Percentiles rank a stretch among this genome's conserved stretches.
These are phyloP conservation scores for Oreochromis grahami DNA, from an alignment of 2,797 vertebrate genomes.

Conservation along the genomic window DNA sequence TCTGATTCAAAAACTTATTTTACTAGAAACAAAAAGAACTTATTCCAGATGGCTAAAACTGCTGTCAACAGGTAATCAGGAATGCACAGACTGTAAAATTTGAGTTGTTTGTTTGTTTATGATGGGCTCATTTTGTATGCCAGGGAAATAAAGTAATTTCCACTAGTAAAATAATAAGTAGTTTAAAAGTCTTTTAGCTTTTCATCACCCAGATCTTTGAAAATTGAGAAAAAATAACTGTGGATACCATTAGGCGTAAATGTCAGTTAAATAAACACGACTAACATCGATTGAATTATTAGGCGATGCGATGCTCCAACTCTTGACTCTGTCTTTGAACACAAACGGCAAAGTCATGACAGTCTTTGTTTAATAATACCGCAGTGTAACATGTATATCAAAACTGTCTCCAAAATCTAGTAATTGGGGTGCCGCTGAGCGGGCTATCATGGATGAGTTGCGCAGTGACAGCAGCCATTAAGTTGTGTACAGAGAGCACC, in stretches of 20 bases:
- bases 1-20: background rate
- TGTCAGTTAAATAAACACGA: background rate
- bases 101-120: background rate
- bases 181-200: background rate
- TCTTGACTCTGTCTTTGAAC: background rate
- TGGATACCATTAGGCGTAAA: background rate
- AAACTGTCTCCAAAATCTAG: constrained; percentile 43
- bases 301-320: background rate
- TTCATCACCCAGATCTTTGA: background rate
- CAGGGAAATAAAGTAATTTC: background rate
- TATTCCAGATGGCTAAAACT: background rate
- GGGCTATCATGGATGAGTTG: constrained; percentile 63
- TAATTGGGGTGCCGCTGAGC: constrained; percentile 65
- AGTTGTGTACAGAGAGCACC: constrained; percentile 68
- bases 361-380: background rate
- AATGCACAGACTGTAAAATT: background rate
- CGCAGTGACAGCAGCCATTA: constrained; percentile 73
- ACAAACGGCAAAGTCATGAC: background rate
- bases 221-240: background rate
- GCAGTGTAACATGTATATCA: constrained; percentile 34
- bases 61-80: background rate
- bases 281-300: background rate
- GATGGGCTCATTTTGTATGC: background rate
- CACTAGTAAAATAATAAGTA: background rate
- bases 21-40: background rate